Evolutionary conservation across 2,113 vertebrate genomes (phyloP), one percentile per base, ranked within the genome.

Genomic region (Nansenia antarctica): DNA sequence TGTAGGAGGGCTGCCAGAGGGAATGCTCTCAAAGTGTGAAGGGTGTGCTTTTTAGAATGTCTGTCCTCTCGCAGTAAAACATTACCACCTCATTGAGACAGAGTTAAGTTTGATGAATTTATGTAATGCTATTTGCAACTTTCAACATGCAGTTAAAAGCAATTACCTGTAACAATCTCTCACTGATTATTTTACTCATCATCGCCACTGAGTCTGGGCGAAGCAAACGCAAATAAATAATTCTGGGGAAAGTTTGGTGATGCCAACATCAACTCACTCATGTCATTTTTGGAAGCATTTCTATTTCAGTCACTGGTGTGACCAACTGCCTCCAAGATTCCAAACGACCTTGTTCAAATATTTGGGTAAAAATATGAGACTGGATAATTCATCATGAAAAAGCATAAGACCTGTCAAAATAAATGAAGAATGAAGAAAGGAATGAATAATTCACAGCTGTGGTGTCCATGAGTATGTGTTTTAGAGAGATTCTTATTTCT

Each of bases 361-460:
- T 79, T 79, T 57, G 55, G 32, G 53, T 61, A 37, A 70, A 64
- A 80, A 74, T 59, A 71, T 14, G 5, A 69, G 47, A 34, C 81
- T 83, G 79, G 75, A 80, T 80, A 67, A 78, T 72, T 53, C 27
- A 70, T 67, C 62, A 78, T 75, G 76, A 78, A 77, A 82, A 80
- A 63, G 37, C 66, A 65, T 20, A 26, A 71, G 65, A 37, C 60
- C 69, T 78, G 57, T 78, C 69, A 67, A 64, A 71, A 45, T 57
- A 64, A 62, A 32, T 66, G 63, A 37, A n/a, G n/a, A 59, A n/a
- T 32, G 57, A 59, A 30, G 32, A 59, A 59, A 63, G 18, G n/a
- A 26, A 27, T 49, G 6, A 45, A 29, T 45, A 22, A 14, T 42
- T 64, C n/a, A 27, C 27, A 29, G 27, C 5, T 49, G 45, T n/a